Conservation (phyloP, 92 coral and sea anemone species). For the Siderastrea siderea region DNA sequence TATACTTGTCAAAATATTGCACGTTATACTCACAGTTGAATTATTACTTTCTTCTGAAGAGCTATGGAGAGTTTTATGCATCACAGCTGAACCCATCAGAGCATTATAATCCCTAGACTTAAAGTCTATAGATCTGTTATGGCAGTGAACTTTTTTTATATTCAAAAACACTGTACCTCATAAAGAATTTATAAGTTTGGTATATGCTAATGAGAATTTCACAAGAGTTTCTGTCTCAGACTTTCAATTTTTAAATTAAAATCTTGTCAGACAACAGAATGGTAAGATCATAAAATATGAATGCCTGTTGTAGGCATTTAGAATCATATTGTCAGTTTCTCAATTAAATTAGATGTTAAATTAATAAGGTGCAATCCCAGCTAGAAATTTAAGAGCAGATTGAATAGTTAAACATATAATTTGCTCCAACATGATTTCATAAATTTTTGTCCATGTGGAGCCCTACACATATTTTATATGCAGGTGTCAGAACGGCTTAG, state of each 20-base stretch:
- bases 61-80: neutral
- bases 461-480: no score
- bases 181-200: constrained; percentile 34
- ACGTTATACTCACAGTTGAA: neutral
- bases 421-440: neutral
- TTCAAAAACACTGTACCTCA: constrained; percentile 19
- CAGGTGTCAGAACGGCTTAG: neutral
- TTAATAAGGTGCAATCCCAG: no score
- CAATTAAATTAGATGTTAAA: neutral
- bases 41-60: neutral
- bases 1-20: neutral
- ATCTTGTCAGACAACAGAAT: neutral
- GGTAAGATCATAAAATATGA: no score
- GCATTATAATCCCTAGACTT: neutral
- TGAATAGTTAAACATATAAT: no score
- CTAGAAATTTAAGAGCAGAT: no score
- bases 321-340: neutral
- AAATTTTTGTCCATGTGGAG: neutral
- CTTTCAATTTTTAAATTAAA: constrained; percentile 4
- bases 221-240: neutral
- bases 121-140: neutral
- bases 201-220: constrained; percentile 19
- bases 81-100: constrained; percentile 38
- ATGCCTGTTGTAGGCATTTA: neutral
- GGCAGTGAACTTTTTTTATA: neutral